A percentile compares a stretch with the other conserved stretches of the same genome.
These are phyloP conservation scores for Nanorana parkeri DNA, from an alignment of 2,113 vertebrate species.

Conservation along the genomic window DNA sequence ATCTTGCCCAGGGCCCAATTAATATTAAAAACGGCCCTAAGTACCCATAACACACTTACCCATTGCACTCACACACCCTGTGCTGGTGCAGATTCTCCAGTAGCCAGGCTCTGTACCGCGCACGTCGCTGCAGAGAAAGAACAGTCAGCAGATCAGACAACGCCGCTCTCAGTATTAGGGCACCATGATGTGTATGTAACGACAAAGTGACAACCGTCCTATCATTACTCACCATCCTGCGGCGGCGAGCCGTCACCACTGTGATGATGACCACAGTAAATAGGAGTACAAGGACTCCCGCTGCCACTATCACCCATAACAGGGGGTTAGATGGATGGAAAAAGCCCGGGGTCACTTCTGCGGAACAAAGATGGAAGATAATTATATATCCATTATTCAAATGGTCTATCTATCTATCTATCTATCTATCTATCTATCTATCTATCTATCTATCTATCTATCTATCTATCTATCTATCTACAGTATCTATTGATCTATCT, in stretches of 20 bases:
- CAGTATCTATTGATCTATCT: no score
- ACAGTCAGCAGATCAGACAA: background rate
- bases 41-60: background rate
- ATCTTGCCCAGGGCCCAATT: no score
- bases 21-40: no score
- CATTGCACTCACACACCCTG: slow-evolving; percentile 24
- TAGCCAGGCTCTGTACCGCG: slow-evolving; percentile 20
- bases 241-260: background rate
- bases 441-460: no score
- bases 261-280: background rate
- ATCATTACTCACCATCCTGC: slow-evolving; percentile 7
- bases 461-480: no score
- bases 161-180: no score
- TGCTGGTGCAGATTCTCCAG: slow-evolving; percentile 27
- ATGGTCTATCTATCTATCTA: no score
- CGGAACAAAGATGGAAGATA: background rate
- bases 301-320: slow-evolving; percentile 5
- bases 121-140: slow-evolving; percentile 14
- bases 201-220: no score
- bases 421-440: no score
- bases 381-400: background rate
- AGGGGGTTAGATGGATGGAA: background rate
- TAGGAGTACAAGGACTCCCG: background rate
- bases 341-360: background rate
- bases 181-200: no score